Evolutionary conservation across 1,140 invertebrate genomes (phyloP), one percentile per base, ranked within the genome.

Genomic region (Belonocnema kinseyi): DNA sequence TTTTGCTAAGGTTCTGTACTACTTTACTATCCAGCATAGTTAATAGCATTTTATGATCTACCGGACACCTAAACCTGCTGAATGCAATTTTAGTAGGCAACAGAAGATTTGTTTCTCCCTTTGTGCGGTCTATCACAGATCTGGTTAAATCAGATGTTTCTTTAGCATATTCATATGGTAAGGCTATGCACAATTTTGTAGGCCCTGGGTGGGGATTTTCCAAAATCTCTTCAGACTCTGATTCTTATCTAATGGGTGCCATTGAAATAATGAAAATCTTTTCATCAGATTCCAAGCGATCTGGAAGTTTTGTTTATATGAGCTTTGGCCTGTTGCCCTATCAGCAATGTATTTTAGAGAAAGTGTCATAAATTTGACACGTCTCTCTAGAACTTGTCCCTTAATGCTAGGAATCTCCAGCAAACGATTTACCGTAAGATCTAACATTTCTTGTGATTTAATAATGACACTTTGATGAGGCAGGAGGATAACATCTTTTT

Each of bases 341-440:
- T 61, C 56, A 61, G 19, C 21, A 26, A 17, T 21, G 26, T 58
- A 58, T 58, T 58, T 58, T 26, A 58, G n/a, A 58, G 26, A n/a
- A n/a, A n/a, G n/a, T n/a, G n/a, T n/a, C n/a, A n/a, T n/a, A n/a
- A n/a, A n/a, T n/a, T n/a, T n/a, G 0, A 21, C 19, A 21, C 26
- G 56, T 58, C 13, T 58, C 19, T 21, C 3, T 26, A 58, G 26
- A 21, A 8, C 19, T 26, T 26, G 56, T 58, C n/a, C n/a, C 26
- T 58, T 17, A 21, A 58, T 58, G 0, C 26, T 12, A 3, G 56
- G 56, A 58, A 58, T 58, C 13, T 21, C 7, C 26, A 58, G 13
- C 56, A n/a, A n/a, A n/a, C n/a, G n/a, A n/a, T n/a, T n/a, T n/a
- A n/a, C n/a, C n/a, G n/a, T n/a, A n/a, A n/a, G n/a, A n/a, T n/a